Evolutionary conservation across 2,888 invertebrate species (phyloP), one percentile per base, ranked within the genome.

Genomic region (Didymodactylos carnosus): DNA sequence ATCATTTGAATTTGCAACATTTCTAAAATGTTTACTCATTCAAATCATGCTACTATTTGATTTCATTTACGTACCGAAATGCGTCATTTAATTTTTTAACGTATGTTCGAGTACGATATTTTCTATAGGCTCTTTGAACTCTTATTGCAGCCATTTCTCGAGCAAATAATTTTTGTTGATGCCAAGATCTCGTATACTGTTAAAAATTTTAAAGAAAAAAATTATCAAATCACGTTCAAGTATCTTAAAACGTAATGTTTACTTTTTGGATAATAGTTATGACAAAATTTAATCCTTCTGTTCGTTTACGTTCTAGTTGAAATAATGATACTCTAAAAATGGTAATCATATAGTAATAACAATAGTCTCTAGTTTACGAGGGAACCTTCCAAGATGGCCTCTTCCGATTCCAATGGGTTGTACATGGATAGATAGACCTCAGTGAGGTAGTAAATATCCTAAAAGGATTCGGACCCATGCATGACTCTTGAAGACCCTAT

Each of bases 231-330:
- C 3, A 6, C 19, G 13, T 35, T 39, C 4, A 35, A 8, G 8
- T 43, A 11, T 5, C 11, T 40, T 5, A n/a, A 23, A 39, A n/a
- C 46, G 72, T 75, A n/a, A n/a, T n/a, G n/a, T n/a, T n/a, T n/a
- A 92, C 90, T 85, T 95, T 97, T 86, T 98, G 97, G 78, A 98
- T 87, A 80, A 94, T 87, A 40, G 91, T 88, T 73, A 93, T 92
- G 78, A 98, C 92, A 75, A 90, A 89, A 0, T 94, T 94, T 76
- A 98, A 89, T 81, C 91, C 87, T 77, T 89, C 89, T 72, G 91
- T 90, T 78, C 97, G 88, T 69, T 89, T 88, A 81, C 87, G 88
- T 83, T 98, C 97, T 79, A 98, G 84, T 0, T 88, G 87, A 83
- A 95, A 94, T 73, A 98, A 76, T 35, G 62, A 62, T 6, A 62